Percentiles rank a stretch among this genome's conserved stretches.
Evolutionary conservation across 64 coral and sea anemone species (phyloP).

Genomic region (Stichodactyla mertensii): DNA sequence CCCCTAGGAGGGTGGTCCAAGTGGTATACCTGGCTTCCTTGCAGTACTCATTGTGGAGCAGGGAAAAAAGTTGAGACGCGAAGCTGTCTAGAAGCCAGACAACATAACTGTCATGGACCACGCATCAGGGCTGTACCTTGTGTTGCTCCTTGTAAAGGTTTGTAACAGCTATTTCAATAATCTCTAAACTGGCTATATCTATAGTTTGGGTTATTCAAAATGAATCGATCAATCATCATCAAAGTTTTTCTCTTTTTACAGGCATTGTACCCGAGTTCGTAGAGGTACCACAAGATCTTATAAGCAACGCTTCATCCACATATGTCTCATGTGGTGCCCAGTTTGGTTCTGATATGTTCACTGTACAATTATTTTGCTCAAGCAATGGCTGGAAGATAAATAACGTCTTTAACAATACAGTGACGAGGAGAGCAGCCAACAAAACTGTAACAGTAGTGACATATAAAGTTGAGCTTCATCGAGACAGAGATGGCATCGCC

Average conservation of each 20-base stretch:
- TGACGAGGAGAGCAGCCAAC: background rate
- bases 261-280: background rate
- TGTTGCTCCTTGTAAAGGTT: background rate
- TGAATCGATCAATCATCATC: no score
- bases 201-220: no score
- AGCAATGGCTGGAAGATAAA: background rate
- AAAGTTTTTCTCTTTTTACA: background rate
- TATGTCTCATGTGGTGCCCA: background rate
- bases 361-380: background rate
- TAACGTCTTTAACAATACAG: background rate
- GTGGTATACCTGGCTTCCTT: background rate
- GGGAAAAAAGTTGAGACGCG: background rate
- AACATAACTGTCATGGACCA: background rate
- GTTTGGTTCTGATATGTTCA: background rate
- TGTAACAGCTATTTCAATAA: background rate
- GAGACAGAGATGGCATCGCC: background rate
- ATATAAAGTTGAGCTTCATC: background rate
- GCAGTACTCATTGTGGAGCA: background rate
- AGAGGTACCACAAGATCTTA: background rate
- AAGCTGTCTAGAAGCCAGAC: background rate
- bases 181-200: no score
- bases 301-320: background rate
- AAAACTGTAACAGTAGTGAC: background rate
- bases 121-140: conserved; percentile 3
- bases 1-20: background rate